These are phyloP conservation scores for Poliocrania exsul DNA, from an alignment of 2,797 vertebrate genomes.

Conservation along the genomic window DNA sequence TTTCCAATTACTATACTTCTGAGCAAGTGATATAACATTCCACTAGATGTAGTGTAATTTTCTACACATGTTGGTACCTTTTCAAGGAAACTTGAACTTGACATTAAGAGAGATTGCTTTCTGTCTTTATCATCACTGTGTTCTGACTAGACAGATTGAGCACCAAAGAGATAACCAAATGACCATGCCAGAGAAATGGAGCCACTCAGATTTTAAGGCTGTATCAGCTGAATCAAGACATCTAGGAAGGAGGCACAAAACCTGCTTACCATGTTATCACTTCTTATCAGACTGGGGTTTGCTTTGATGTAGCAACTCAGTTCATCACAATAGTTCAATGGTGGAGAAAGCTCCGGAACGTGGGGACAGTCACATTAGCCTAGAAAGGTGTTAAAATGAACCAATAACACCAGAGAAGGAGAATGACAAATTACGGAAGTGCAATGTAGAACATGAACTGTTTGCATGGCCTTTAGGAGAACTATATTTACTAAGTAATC, in stretches of 20 bases:
- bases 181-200: neutral
- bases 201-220: neutral
- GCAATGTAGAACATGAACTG: neutral
- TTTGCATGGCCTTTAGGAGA: neutral
- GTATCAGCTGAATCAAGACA: neutral
- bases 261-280: neutral
- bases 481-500: neutral
- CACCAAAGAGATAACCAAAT: neutral
- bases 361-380: neutral
- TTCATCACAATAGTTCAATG: neutral
- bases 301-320: neutral
- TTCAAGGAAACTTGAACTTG: neutral
- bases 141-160: neutral
- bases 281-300: constrained; percentile 30
- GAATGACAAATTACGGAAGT: neutral
- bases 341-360: neutral
- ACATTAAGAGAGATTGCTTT: neutral
- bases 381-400: neutral
- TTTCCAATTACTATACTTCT: neutral
- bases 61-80: neutral
- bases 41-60: neutral
- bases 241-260: neutral
- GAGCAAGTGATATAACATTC: neutral
- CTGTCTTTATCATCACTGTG: neutral
- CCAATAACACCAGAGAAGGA: neutral